A percentile compares a stretch with the other conserved stretches of the same genome.
Evolutionary conservation across 1,140 invertebrate species (phyloP).

Genomic region (Zophobas morio): DNA sequence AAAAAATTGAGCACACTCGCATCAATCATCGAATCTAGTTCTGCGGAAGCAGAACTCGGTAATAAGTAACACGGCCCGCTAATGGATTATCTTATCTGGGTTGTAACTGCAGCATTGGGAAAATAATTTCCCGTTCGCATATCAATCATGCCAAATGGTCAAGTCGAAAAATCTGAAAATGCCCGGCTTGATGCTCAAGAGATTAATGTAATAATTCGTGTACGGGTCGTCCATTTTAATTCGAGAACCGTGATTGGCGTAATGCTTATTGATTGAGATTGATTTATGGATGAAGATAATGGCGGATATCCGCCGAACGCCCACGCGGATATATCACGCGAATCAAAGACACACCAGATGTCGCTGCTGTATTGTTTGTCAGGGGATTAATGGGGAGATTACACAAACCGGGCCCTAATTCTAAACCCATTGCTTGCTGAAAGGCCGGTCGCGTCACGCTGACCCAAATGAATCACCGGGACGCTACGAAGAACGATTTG

Average conservation of each 20-base stretch:
- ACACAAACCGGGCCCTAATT: neutral
- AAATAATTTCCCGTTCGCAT: constrained; percentile 32
- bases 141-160: constrained; percentile 35
- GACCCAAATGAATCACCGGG: no score
- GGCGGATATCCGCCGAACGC: constrained; percentile 38
- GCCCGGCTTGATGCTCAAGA: constrained; percentile 20
- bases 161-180: constrained; percentile 29
- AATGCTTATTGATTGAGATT: constrained; percentile 56
- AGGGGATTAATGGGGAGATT: neutral
- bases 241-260: constrained; percentile 53
- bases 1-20: neutral
- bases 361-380: constrained; percentile 26
- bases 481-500: no score
- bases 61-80: constrained; percentile 18
- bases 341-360: constrained; percentile 42
- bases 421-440: neutral
- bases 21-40: constrained; percentile 15
- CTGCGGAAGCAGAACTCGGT: neutral
- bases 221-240: constrained; percentile 49
- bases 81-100: constrained; percentile 39
- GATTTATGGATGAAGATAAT: constrained; percentile 53
- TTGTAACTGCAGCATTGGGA: constrained; percentile 15
- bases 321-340: constrained; percentile 50
- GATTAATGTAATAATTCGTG: constrained; percentile 56
- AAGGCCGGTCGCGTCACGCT: no score